Percentiles rank a stretch among this genome's conserved stretches.
Evolutionary conservation across 2,113 vertebrate genomes (phyloP).

Genomic region (Ammodytes dubius): DNA sequence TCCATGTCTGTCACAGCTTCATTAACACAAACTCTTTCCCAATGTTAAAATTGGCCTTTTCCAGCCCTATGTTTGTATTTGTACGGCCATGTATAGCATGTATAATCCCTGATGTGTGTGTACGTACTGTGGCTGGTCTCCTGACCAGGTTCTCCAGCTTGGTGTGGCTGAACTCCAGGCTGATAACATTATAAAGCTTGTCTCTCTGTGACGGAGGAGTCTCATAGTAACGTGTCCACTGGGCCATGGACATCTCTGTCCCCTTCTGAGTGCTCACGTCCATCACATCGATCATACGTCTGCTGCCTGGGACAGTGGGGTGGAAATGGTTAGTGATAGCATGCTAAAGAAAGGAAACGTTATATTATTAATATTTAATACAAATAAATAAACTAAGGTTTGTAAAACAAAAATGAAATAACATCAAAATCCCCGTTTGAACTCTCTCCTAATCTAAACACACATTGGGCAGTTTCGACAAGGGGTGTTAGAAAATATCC

Average conservation of each 20-base stretch:
- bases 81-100: background rate
- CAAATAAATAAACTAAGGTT: background rate
- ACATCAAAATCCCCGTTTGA: background rate
- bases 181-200: conserved; percentile 99
- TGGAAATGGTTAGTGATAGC: background rate
- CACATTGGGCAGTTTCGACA: background rate
- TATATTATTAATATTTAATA: conserved; percentile 1
- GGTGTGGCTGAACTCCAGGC: conserved; percentile 98
- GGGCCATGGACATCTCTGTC: conserved; percentile 99
- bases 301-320: conserved; percentile 87
- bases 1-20: too few relatives aligned
- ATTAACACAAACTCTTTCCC: too few relatives aligned
- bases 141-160: conserved; percentile 95
- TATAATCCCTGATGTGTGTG: background rate
- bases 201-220: conserved; percentile 91
- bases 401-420: background rate
- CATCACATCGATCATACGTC: conserved; percentile 98
- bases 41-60: too few relatives aligned
- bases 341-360: background rate
- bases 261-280: conserved; percentile 97
- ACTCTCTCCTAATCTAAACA: background rate
- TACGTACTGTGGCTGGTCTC: conserved; percentile 82
- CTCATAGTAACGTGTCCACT: conserved; percentile 98
- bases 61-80: background rate
- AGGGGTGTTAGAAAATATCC: too few relatives aligned